Base-by-base conservation (phyloP, 35 echinoderm and acorn worm genomes). In the Lytechinus pictus region DNA sequence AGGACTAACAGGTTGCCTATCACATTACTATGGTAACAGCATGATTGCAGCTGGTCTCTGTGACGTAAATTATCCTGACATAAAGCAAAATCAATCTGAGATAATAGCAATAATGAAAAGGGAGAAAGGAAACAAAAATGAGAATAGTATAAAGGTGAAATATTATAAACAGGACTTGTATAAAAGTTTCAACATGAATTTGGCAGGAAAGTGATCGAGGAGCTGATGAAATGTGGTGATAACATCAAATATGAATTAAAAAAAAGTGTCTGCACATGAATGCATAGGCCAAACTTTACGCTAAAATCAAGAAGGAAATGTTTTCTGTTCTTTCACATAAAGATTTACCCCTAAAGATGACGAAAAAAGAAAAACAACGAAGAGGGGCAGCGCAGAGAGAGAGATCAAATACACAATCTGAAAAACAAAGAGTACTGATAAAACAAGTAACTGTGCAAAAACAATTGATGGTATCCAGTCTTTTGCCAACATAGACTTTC, bases 51-150 rank as follows among this genome's bases (percentile, higher is more conserved):
- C 66, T 79, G 66, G 66, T 79, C 66, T 79, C 66, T 19, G 66
- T 79, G 66, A 79, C 66, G 66, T 79, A 79, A 79, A 79, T 79
- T 79, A 79, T 79, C 66, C n/a, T 79, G 19, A 79, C 19, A 79
- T 71, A 19, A 79, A 9, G n/a, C 6, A 16, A n/a, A 79, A 24
- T 16, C 14, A 16, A 79, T 79, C 19, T 0, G 19, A 79, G 66
- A 79, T 79, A 79, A 24, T 79, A n/a, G 66, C 21, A 79, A 79
- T 79, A 79, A 16, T n/a, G 16, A 4, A 72, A 79, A 79, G 66
- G 66, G 66, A 3, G 21, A 79, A n/a, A 79, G 66, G 66, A 79
- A 19, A 27, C 19, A 79, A 0, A 79, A 79, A 79, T 24, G 19
- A 79, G 66, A 79, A 8, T 8, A 79, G n/a, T 5, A n/a, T 11